phyloP scores from a whole-genome alignment of 2,113 vertebrate species.

The Antidorcas marsupialis region DNA sequence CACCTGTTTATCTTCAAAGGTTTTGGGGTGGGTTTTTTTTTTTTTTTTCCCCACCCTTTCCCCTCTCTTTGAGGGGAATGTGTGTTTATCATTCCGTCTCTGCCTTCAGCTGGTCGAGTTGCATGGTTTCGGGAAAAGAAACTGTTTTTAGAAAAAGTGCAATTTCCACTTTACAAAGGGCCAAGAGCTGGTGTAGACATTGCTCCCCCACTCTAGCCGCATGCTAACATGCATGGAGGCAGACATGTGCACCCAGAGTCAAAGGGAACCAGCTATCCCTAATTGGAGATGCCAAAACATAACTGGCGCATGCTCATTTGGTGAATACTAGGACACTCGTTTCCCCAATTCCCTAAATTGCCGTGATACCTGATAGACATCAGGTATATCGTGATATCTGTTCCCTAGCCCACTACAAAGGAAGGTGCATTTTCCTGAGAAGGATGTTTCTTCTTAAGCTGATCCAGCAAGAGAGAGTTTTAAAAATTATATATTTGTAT shows the following conservation, averaged over 20 bases:
- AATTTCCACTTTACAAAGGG: neutral
- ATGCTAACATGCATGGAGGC: constrained; percentile 5
- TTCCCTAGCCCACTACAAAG: neutral
- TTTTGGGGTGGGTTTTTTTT: constrained; percentile 1
- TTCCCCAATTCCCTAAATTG: neutral
- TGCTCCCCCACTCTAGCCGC: neutral
- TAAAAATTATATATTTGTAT: neutral
- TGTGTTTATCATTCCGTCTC: neutral
- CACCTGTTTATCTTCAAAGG: constrained; percentile 57
- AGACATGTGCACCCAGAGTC: neutral
- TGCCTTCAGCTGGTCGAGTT: neutral
- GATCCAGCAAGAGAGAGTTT: neutral
- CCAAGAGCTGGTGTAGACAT: neutral
- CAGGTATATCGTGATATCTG: neutral
- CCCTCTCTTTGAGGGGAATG: neutral
- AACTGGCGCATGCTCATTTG: neutral
- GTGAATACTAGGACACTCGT: neutral
- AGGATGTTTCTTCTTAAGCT: neutral
- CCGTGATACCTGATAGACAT: neutral
- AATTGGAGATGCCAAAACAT: neutral
- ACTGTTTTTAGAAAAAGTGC: constrained; percentile 42
- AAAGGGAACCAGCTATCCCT: neutral
- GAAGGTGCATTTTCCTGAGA: neutral
- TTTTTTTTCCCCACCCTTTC: too few species aligned
- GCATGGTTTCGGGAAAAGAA: neutral